Evolutionary conservation across 2,888 invertebrate genomes (phyloP), one percentile per base, ranked within the genome.

Genomic region (Epistrophe grossulariae): DNA sequence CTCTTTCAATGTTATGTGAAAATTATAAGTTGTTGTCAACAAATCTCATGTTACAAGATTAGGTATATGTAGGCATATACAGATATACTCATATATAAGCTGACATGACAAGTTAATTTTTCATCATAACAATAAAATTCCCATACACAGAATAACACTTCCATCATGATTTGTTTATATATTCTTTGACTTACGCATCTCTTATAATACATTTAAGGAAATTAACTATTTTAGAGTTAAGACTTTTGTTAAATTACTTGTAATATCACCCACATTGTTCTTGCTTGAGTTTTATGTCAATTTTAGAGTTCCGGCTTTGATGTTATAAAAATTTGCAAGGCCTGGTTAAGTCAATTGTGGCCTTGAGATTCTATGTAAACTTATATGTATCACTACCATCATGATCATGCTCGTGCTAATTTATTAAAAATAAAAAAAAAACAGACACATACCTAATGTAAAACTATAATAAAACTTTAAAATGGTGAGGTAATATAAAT

Each of bases 91-190:
- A 10, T n/a, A 10, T n/a, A 5, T 35, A 15, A 28, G 9, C 28
- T 2, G n/a, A 43, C 68, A 11, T 70, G 70, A 55, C 70, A 70
- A 40, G 55, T 40, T 55, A 40, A 70, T 55, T 70, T 70, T 55
- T 70, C 55, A 55, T 40, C 15, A 70, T 2, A 70, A 55, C 70
- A 70, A 70, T 70, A 40, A 70, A 70, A 55, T 70, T 70, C 40
- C 70, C 70, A 70, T 55, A 70, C 38, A 70, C 24, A 43, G 55
- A 55, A 40, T 55, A 38, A 40, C 28, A 48, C 35, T 15, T 55
- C 28, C 55, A 28, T 55, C n/a, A 55, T 55, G 4, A 7, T 9
- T 35, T 35, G 35, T 35, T 4, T 4, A n/a, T 6, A 3, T 40
- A 17, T 70, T 70, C 40, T 70, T 43, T 28, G 40, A 70, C 40